These are phyloP conservation scores for Leiothrix lutea DNA, from an alignment of 2,113 vertebrate genomes.

Conservation along the genomic window DNA sequence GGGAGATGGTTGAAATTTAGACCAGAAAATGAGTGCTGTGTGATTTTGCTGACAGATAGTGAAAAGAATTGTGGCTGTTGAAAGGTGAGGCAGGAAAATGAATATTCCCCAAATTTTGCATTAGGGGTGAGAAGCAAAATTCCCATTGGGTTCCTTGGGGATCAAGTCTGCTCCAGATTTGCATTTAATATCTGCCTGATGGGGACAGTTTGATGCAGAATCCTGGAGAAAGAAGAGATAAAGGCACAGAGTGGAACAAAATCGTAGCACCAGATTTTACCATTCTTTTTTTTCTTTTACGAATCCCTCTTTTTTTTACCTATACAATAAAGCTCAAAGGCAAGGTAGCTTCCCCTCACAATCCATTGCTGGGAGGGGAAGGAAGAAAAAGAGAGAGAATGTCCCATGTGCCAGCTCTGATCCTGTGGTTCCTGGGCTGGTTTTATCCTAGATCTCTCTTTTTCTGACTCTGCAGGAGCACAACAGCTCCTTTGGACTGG, in stretches of 20 bases:
- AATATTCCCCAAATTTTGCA: not conserved
- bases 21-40: not conserved
- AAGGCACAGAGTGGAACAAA: not conserved
- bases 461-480: not conserved
- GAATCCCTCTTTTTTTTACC: not conserved
- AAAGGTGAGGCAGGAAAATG: not conserved
- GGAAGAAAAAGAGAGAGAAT: not conserved
- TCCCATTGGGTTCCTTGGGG: not conserved
- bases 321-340: not conserved
- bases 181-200: not conserved
- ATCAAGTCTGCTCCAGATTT: not conserved
- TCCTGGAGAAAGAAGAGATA: not conserved
- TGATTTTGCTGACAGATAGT: slow-evolving; percentile 22
- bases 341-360: accelerated
- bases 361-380: not conserved
- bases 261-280: not conserved
- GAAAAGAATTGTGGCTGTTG: not conserved
- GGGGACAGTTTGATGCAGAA: not conserved
- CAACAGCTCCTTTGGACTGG: not conserved
- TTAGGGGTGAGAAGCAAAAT: not conserved
- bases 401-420: not conserved
- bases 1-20: not conserved
- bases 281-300: not conserved
- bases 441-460: not conserved
- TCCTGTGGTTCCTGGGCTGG: not conserved